Base-by-base conservation (phyloP, 1,140 invertebrate species). In the Pinna nobilis region DNA sequence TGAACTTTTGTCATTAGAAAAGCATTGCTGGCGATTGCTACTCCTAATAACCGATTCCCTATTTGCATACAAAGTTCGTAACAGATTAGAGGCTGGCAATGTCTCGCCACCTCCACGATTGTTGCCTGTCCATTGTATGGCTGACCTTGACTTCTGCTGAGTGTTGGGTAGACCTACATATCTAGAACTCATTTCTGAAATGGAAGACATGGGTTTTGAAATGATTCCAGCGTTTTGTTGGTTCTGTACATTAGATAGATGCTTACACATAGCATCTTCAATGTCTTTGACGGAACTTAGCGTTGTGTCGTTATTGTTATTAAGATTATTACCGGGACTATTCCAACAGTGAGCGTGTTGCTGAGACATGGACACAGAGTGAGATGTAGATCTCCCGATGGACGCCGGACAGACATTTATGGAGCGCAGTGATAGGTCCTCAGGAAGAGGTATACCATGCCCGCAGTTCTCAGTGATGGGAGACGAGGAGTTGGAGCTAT, bases 241-340 rank as follows among this genome's bases (percentile, higher is more conserved):
- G 20, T 57, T 30, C 18, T 96, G 88, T 7, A 96, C 87, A 0
- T 95, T 94, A 70, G 96, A 96, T 47, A 98, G 89, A 90, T 98
- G 96, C 86, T 97, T 97, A 25, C 96, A 97, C 96, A 98, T 98
- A 15, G 95, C 96, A 81, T 97, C 95, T 88, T 98, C 96, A 73
- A 98, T 90, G 82, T 98, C 96, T 86, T 96, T 96, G 0, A 97
- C 95, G 0, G 94, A 94, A 2, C 93, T 80, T 44, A 57, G 44
- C 9, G 33, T 63, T n/a, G n/a, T n/a, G 0, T 51, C 50, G 49
- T 53, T 51, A n/a, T 49, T 49, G 35, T 66, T 39, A n/a, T 51
- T 25, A 23, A 32, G 33, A 33, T 20, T n/a, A n/a, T n/a, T 33
- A 59, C 32, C 4, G 37, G 55, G 32, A 23, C 13, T 30, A 30